Conservation (phyloP, 2,888 invertebrate species). For the Amblyteles armatorius region DNA sequence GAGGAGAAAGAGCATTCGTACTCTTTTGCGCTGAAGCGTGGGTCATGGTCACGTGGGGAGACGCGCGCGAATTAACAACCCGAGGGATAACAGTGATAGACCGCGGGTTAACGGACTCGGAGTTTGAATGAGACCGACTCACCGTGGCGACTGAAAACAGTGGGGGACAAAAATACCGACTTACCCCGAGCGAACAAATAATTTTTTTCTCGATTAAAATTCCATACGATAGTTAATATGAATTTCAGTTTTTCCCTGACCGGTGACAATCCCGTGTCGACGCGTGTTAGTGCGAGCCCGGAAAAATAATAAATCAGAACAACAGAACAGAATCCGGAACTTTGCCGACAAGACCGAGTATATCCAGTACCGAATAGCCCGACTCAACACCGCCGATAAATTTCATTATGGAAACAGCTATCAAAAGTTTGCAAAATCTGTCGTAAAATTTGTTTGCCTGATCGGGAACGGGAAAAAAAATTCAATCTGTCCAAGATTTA, state of each 20-base stretch:
- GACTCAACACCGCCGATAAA: not conserved
- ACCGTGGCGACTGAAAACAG: not conserved
- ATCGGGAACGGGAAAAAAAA: not conserved
- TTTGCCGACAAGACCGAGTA: not conserved
- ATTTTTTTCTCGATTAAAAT: too few relatives aligned
- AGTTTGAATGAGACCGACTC: constrained; percentile 20
- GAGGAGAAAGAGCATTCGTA: constrained; percentile 13
- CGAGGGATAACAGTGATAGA: constrained; percentile 31
- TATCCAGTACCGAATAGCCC: not conserved
- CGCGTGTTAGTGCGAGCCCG: not conserved
- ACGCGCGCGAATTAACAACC: constrained; percentile 42
- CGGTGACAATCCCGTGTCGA: not conserved
- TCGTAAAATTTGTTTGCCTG: not conserved
- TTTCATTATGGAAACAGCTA: not conserved
- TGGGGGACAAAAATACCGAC: too few relatives aligned
- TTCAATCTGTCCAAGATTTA: not conserved
- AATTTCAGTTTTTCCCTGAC: too few relatives aligned
- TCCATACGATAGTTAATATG: too few relatives aligned
- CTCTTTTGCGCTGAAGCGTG: constrained; percentile 42
- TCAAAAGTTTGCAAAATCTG: not conserved
- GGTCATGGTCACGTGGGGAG: constrained; percentile 60
- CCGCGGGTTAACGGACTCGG: constrained; percentile 22
- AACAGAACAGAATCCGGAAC: constrained; percentile 28
- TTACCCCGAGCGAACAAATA: too few relatives aligned
- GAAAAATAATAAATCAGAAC: constrained; percentile 31